Evolutionary conservation across 2,113 vertebrate species (phyloP), one percentile per base, ranked within the genome.

Genomic region (Anhinga anhinga): DNA sequence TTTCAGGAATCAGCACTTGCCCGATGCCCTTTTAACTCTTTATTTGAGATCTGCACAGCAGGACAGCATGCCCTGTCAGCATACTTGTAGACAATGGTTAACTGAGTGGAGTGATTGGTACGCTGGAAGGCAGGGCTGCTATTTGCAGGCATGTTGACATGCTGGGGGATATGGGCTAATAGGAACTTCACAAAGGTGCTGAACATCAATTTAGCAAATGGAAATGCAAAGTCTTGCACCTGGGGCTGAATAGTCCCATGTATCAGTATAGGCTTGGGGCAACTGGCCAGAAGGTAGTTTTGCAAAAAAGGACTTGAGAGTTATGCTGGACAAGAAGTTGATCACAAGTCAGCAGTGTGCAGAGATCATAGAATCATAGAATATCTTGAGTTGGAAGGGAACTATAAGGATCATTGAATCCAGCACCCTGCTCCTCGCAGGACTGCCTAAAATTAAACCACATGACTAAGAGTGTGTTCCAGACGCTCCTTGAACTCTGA

Each of bases 71-170:
- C 2, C 18, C 14, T 50, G 26, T 59, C 9, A 66, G 18, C 32
- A 8, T 45, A 19, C 15, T 50, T 77, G 16, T 30, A 13, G 36
- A 26, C 36, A 63, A 49, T 0, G 0, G 3, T 71, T 50, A 63
- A 50, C 13, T 36, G 6, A 16, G 22, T 49, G 14, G 40, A 83
- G 61, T 32, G 45, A 47, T 17, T 40, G 30, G 25, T 49, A 25
- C 1, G 1, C 30, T 36, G 42, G 18, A 50, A 11, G n/a, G 21
- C 32, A 49, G n/a, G 22, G 47, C 26, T 74, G 45, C 44, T 80
- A 5, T 53, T 73, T 1, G 0, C 30, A 23, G 34, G 19, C 25
- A 32, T 1, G 0, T 62, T 56, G 25, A 42, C 18, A 7, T 36
- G 30, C 20, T 86, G 45, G 59, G 59, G 44, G 44, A 86, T 45